Conservation (phyloP, 37 sponge, comb jelly and placozoan species). For the Diacarnus erythraeanus region DNA sequence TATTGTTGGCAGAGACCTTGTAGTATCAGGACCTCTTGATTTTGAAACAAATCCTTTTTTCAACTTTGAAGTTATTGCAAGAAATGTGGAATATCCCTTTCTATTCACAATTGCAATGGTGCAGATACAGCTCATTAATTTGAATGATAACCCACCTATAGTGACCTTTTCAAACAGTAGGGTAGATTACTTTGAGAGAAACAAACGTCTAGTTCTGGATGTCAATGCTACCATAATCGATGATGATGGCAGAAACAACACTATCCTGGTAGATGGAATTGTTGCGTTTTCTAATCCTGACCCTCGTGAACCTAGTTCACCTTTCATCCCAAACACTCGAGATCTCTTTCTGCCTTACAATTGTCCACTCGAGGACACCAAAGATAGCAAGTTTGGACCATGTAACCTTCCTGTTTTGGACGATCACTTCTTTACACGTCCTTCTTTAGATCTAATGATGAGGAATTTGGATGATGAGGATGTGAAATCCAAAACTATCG, state of each 20-base stretch:
- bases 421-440: conserved; percentile 3
- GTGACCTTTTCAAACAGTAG: conserved; percentile 24
- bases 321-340: conserved; percentile 35
- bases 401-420: conserved; percentile 35
- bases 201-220: conserved; percentile 22
- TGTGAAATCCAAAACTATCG: conserved; percentile 15
- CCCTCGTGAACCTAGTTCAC: conserved; percentile 38
- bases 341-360: conserved; percentile 21
- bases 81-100: conserved; percentile 44
- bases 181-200: conserved; percentile 29
- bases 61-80: conserved; percentile 33
- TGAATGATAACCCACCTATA: conserved; percentile 75
- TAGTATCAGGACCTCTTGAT: conserved; percentile 49
- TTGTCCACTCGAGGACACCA: conserved; percentile 39
- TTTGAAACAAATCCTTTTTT: conserved; percentile 43
- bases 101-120: conserved; percentile 19
- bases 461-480: neutral
- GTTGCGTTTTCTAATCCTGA: conserved; percentile 24
- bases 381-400: conserved; percentile 16
- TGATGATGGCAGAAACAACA: conserved; percentile 47
- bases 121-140: conserved; percentile 39
- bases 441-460: neutral
- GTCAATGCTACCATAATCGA: conserved; percentile 45
- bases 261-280: conserved; percentile 43
- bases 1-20: conserved; percentile 23